A percentile compares a stretch with the other conserved stretches of the same genome.
Evolutionary conservation across 2,888 invertebrate species (phyloP).

Genomic region (Belgica antarctica): DNA sequence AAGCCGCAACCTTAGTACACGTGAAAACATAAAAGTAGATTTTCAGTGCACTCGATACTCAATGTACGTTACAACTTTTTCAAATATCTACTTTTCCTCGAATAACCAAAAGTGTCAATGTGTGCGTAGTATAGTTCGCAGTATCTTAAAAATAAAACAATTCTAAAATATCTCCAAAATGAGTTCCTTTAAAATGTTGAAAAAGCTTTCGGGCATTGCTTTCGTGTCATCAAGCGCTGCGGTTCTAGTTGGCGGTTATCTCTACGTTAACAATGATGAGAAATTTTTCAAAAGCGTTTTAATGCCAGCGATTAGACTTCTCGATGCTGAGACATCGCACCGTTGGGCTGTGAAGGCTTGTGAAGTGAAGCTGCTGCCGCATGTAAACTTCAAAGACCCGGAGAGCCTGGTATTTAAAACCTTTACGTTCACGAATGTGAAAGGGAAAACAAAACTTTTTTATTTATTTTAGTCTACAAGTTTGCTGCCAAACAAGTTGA

Average conservation of each 20-base stretch:
- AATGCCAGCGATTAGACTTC: conserved; percentile 67
- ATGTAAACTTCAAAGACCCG: conserved; percentile 62
- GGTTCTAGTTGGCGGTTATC: conserved; percentile 65
- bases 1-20: too few relatives aligned
- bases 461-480: conserved; percentile 49
- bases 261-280: conserved; percentile 72
- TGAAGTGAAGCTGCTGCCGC: conserved; percentile 72
- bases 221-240: conserved; percentile 46
- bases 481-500: conserved; percentile 57
- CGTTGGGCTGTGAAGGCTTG: conserved; percentile 71
- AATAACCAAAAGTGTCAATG: too few relatives aligned
- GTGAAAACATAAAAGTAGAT: too few relatives aligned
- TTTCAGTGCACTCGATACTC: too few relatives aligned
- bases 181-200: background rate
- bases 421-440: background rate
- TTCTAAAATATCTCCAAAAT: too few relatives aligned
- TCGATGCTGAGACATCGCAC: conserved; percentile 84
- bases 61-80: too few relatives aligned
- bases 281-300: conserved; percentile 71
- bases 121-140: too few relatives aligned
- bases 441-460: too few relatives aligned
- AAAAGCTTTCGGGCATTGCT: background rate
- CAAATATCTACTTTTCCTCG: too few relatives aligned
- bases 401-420: conserved; percentile 65
- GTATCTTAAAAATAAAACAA: too few relatives aligned